A percentile compares a stretch with the other conserved stretches of the same genome.
These are phyloP conservation scores for Cyclopterus lumpus DNA, from an alignment of 2,797 vertebrate genomes.

Conservation along the genomic window DNA sequence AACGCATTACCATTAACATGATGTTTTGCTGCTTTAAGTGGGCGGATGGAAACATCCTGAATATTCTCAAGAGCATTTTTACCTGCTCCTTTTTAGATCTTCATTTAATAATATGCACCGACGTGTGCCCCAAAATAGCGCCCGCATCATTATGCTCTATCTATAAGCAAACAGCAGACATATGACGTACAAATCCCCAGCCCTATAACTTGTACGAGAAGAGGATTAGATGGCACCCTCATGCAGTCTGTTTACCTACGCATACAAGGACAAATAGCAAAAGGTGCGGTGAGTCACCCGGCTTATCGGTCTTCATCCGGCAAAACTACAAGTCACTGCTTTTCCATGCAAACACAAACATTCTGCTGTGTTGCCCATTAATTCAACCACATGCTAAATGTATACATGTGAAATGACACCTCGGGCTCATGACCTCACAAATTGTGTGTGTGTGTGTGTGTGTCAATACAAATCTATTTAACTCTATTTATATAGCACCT, in stretches of 20 bases:
- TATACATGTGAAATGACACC: constrained; percentile 35
- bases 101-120: background rate
- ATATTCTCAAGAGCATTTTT: background rate
- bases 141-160: background rate
- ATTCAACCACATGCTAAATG: constrained; percentile 21
- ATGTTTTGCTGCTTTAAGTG: background rate
- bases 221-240: constrained; percentile 6
- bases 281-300: constrained; percentile 51
- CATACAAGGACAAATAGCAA: constrained; percentile 26
- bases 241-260: constrained; percentile 12
- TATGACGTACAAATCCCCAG: background rate
- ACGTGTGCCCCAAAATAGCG: background rate
- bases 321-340: constrained; percentile 15
- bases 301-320: constrained; percentile 26
- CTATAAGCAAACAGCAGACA: background rate
- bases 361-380: constrained; percentile 13
- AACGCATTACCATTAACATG: background rate
- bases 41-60: background rate
- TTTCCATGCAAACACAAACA: constrained; percentile 39
- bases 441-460: constrained; percentile 3
- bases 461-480: background rate
- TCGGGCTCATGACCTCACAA: constrained; percentile 33
- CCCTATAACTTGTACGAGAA: background rate
- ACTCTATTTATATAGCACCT: background rate
- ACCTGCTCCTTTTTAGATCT: background rate